Conservation (phyloP, 2,113 vertebrate genomes). For the Albula goreensis region DNA sequence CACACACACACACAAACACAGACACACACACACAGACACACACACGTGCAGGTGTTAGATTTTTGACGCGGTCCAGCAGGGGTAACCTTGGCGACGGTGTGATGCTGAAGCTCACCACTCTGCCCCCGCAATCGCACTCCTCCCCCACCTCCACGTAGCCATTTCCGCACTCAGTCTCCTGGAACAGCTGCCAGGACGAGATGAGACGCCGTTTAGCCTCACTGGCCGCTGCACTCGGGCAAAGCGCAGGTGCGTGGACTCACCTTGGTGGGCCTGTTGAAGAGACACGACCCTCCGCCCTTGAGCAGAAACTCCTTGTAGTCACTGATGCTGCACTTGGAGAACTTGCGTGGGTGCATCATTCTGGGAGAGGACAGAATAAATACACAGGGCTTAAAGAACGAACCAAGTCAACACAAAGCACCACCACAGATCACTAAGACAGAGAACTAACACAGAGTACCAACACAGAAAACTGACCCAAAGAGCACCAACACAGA, state of each 20-base stretch:
- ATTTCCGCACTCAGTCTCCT: conserved; percentile 90
- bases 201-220: background rate
- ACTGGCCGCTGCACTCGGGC: too few relatives aligned
- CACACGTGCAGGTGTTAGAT: background rate
- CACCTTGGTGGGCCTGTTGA: conserved; percentile 95
- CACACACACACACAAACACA: background rate
- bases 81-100: background rate
- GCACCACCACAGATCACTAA: too few relatives aligned
- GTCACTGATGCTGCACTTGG: conserved; percentile 93
- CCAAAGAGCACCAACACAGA: background rate
- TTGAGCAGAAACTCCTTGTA: conserved; percentile 92
- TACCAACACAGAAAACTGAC: too few relatives aligned
- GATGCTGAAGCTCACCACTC: conserved; percentile 72
- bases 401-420: too few relatives aligned
- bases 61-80: background rate
- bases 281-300: conserved; percentile 93
- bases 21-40: background rate
- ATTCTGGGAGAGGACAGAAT: conserved; percentile 69
- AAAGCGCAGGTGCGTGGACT: conserved; percentile 3
- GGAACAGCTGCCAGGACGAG: conserved; percentile 80
- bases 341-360: conserved; percentile 88
- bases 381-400: background rate
- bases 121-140: conserved; percentile 91
- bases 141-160: conserved; percentile 97
- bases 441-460: background rate